Base-by-base conservation (phyloP, 1,140 invertebrate species). In the Diprion similis region DNA sequence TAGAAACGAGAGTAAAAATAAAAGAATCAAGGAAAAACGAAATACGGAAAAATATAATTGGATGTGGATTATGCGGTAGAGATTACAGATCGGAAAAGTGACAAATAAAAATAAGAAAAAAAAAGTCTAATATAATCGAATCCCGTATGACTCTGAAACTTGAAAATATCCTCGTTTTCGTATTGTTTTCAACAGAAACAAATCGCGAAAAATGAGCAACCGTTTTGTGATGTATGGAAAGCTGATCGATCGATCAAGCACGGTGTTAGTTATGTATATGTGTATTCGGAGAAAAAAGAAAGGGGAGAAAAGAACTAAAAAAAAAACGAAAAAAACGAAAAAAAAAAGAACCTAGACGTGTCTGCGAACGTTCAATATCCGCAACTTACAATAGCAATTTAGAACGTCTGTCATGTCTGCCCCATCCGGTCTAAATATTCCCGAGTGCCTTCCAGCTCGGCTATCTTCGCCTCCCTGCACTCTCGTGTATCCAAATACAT, bases 321-420 rank as follows among this genome's bases (percentile, higher is more conserved):
- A 64, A 17, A 59, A 59, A 17, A 15, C n/a, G n/a, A n/a, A 64
- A 7, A 17, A 64, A 64, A 64, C 0, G 17, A 64, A 64, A 15
- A 17, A 64, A 17, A 59, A 59, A 17, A 15, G 59, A 17, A 64
- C 18, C 66, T 68, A 15, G 10, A 18, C 66, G 66, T 68, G 66
- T 68, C 18, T 37, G 51, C 13, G 66, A 68, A 45, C 17, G 15
- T 68, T 18, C 66, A 68, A 19, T 68, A 68, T 68, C 10, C 66
- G 17, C 66, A 45, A 68, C 66, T 68, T 68, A 68, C 66, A 68
- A 68, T 68, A 68, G 66, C 66, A 13, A 68, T 68, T 68, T 68
- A 68, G 18, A 68, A 45, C 18, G 66, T 68, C 66, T 68, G 66
- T 45, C 66, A 68, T 17, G 66, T 19, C 66, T 68, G 66, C 37